Conservation (phyloP, 2,797 vertebrate genomes). For the Chrysocyon brachyurus region DNA sequence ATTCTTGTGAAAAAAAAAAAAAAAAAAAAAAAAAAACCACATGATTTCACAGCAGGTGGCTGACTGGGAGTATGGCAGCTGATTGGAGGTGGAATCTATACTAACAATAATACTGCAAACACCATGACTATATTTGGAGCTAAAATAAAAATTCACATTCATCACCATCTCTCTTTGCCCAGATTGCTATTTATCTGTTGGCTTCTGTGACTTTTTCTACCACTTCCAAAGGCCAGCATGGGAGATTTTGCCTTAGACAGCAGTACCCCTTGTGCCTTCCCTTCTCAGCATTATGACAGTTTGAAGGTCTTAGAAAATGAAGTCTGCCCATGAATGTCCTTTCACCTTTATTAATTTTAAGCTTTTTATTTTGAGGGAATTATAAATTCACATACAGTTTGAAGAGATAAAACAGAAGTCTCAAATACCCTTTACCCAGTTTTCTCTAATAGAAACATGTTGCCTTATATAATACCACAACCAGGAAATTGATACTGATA, state of each 20-base stretch:
- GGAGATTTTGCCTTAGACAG: not conserved
- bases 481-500: not conserved
- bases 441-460: not conserved
- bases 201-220: not conserved
- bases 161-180: not conserved
- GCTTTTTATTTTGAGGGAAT: conserved; percentile 17
- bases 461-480: not conserved
- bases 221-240: not conserved
- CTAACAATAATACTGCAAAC: not conserved
- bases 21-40: too few relatives aligned
- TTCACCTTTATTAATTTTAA: not conserved
- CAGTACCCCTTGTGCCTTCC: not conserved
- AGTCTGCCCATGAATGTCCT: not conserved
- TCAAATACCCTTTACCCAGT: not conserved
- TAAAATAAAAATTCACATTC: conserved; percentile 12
- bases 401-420: not conserved
- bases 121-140: not conserved
- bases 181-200: not conserved
- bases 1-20: not conserved
- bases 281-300: not conserved
- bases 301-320: not conserved
- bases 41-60: not conserved
- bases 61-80: not conserved
- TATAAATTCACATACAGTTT: not conserved
- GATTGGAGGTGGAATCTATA: not conserved